A percentile compares a stretch with the other conserved stretches of the same genome.
These are phyloP conservation scores for Chaetura pelagica DNA, from an alignment of 2,113 vertebrate species.

Conservation along the genomic window DNA sequence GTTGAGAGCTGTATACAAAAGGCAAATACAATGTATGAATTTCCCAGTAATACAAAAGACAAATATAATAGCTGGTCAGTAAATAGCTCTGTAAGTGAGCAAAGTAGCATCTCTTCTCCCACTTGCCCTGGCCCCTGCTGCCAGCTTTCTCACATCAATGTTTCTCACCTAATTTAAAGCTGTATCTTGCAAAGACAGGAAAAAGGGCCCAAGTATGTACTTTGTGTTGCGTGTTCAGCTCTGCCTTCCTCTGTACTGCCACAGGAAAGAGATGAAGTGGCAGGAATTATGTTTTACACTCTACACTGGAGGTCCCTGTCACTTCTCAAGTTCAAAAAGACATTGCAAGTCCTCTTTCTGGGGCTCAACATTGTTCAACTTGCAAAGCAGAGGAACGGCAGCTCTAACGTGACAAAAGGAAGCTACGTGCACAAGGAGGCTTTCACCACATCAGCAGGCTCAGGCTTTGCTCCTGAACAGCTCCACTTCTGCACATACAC, in stretches of 20 bases:
- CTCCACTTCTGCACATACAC: background rate
- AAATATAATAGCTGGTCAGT: conserved; percentile 46
- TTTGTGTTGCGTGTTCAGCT: background rate
- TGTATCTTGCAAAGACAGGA: background rate
- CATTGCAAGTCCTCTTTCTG: accelerated
- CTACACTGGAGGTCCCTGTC: background rate
- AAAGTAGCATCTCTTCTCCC: conserved; percentile 33
- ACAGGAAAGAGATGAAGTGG: background rate
- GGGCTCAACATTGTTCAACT: accelerated
- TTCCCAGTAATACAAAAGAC: conserved; percentile 73
- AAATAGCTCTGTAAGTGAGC: conserved; percentile 47
- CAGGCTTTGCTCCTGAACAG: background rate
- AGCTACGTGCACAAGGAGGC: background rate
- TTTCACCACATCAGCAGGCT: background rate
- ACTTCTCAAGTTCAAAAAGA: background rate
- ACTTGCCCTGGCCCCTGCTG: background rate
- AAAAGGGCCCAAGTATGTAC: background rate
- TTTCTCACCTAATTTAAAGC: conserved; percentile 25
- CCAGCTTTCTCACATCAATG: background rate
- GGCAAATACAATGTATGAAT: conserved; percentile 81
- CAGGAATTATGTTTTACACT: background rate
- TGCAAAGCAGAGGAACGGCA: background rate
- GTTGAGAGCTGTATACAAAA: conserved; percentile 78
- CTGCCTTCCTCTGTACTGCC: background rate
- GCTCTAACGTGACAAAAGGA: background rate